Base-by-base conservation (phyloP, 2,797 vertebrate genomes). In the Enteromius mattozi region DNA sequence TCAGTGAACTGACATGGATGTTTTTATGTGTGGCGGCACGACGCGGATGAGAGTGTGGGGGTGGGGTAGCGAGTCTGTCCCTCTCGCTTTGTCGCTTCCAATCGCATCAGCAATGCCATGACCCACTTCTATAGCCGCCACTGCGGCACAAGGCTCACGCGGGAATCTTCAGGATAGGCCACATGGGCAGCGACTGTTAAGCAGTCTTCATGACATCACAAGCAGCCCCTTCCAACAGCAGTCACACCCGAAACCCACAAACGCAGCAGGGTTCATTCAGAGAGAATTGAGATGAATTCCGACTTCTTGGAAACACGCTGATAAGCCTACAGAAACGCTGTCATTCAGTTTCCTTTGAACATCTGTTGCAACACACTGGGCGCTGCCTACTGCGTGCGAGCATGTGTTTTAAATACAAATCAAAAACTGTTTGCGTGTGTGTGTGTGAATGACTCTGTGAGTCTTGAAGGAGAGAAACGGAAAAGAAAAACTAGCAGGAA, bases 31-130 rank as follows among this genome's bases (percentile, higher is more conserved):
- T 79, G 59, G 51, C 42, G 40, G 66, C 77, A 69, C 45, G 17
- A 65, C 10, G 47, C 40, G 45, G 35, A 56, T 63, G 30, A 65
- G 45, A 0, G 0, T 21, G 12, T 51, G 79, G 61, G 65, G 74
- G 30, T 30, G 47, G 51, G 24, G 74, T 40, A 61, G 74, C n/a
- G 54, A 80, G 74, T 80, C 72, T 68, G 69, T 76, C 88, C 82
- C 81, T 86, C 81, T 78, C 72, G 80, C 84, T 71, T 85, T 87
- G 89, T 90, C 81, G 30, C 86, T 80, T 87, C 75, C 83, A 75
- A 87, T 88, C 65, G 45, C 86, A 84, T 88, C 85, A 86, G 63
- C 61, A 49, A n/a, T 37, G 78, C 78, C 42, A 61, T 89, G 89
- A 89, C 89, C 89, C 89, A 89, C 78, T 90, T 88, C 72, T 65